Conservation (phyloP, 1,140 invertebrate genomes). For the Callitettix versicolor region DNA sequence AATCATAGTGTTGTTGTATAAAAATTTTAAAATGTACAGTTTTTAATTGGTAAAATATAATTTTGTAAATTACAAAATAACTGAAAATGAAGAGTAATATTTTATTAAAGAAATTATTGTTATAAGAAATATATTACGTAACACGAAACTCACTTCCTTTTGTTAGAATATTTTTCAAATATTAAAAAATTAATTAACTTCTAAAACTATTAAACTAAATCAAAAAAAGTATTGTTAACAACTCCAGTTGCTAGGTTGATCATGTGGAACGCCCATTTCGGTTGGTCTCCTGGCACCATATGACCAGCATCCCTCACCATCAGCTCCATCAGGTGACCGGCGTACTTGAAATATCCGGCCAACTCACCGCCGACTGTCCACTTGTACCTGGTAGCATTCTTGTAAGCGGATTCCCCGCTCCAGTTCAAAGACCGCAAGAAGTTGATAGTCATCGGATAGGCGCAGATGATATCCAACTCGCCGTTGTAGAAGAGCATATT, state of each 20-base stretch:
- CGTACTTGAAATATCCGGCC: conserved; percentile 47
- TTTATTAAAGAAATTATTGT: too few relatives aligned
- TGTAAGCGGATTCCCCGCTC: conserved; percentile 32
- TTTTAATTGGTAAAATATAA: too few relatives aligned
- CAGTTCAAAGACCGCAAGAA: conserved; percentile 44
- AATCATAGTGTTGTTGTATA: too few relatives aligned
- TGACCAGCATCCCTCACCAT: conserved; percentile 51
- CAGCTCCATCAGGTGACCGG: conserved; percentile 47
- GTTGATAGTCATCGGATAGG: conserved; percentile 63
- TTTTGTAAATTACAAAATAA: too few relatives aligned
- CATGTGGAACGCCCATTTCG: conserved; percentile 42
- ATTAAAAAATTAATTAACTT: too few relatives aligned
- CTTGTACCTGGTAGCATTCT: conserved; percentile 30
- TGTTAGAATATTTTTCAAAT: too few relatives aligned
- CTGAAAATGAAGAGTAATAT: too few relatives aligned
- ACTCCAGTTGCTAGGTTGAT: background rate
- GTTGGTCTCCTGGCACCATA: conserved; percentile 53
- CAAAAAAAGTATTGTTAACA: too few relatives aligned
- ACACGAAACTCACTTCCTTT: too few relatives aligned
- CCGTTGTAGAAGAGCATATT: conserved; percentile 67
- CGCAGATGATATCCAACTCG: conserved; percentile 76
- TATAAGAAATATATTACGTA: too few relatives aligned
- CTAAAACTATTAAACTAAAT: too few relatives aligned
- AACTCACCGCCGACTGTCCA: conserved; percentile 37
- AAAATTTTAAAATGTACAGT: too few relatives aligned